Percentiles rank a stretch among this genome's conserved stretches.
phyloP scores from a whole-genome alignment of 2,888 invertebrate species.

The Ptychoptera contaminata region DNA sequence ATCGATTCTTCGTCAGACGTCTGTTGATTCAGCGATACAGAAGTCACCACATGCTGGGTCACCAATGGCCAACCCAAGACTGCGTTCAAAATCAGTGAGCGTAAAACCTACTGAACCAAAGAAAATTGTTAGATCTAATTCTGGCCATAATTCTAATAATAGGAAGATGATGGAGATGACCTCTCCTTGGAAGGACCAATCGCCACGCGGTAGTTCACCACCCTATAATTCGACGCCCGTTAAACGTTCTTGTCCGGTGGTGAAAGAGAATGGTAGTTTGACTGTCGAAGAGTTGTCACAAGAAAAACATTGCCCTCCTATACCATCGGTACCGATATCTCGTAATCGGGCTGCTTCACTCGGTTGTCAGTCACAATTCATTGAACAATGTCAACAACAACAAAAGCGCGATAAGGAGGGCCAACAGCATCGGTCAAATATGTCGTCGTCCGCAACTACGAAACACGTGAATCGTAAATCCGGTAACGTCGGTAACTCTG shows the following conservation, averaged over 20 bases:
- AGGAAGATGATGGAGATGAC: neutral
- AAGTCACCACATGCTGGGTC: constrained; percentile 11
- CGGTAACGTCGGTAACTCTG: no score
- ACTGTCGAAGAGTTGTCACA: no score
- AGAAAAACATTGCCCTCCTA: no score
- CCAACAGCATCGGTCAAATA: no score
- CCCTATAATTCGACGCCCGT: no score
- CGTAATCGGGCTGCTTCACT: constrained; percentile 11
- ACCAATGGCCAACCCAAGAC: constrained; percentile 17
- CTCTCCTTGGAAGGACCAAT: neutral
- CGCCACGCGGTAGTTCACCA: neutral
- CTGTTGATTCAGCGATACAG: constrained; percentile 23
- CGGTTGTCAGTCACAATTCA: constrained; percentile 13
- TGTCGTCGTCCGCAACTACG: no score
- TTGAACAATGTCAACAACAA: constrained; percentile 9
- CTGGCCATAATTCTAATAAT: constrained; percentile 5
- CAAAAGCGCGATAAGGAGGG: neutral
- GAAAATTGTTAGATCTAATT: constrained; percentile 14
- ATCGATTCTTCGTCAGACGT: constrained; percentile 27
- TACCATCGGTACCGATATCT: constrained; percentile 10
- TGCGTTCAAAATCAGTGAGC: constrained; percentile 32
- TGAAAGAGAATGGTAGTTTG: neutral
- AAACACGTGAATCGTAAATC: no score
- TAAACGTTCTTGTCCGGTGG: neutral
- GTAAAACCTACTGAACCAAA: constrained; percentile 18